Evolutionary conservation across 2,888 invertebrate species (phyloP).

Genomic region (Leptopilina drosophilae): DNA sequence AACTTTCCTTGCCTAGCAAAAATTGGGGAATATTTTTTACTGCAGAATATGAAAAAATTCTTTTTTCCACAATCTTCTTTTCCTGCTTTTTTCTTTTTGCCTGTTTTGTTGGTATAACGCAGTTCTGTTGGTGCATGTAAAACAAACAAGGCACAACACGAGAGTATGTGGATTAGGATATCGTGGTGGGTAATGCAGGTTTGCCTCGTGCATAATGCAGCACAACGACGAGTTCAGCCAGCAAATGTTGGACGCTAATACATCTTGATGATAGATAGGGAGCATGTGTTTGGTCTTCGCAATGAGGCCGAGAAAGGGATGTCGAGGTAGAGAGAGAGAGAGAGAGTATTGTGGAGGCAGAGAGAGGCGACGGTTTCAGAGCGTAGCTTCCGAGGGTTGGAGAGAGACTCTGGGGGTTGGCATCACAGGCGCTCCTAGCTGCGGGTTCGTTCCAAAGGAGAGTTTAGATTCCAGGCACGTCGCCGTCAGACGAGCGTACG

Average conservation of each 20-base stretch:
- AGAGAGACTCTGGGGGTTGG: constrained; percentile 61
- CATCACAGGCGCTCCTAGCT: constrained; percentile 41
- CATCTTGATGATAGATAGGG: constrained; percentile 77
- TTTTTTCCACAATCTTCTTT: no score
- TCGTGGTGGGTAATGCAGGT: constrained; percentile 56
- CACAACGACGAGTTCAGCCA: constrained; percentile 71
- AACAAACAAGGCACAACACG: constrained; percentile 48
- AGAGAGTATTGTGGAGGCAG: constrained; percentile 56
- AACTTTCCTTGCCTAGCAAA: no score
- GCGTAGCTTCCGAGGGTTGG: constrained; percentile 44
- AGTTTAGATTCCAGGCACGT: constrained; percentile 74
- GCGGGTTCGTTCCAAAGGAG: constrained; percentile 60
- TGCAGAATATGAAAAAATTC: no score
- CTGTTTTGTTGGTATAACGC: no score
- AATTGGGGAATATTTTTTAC: no score
- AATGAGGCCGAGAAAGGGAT: constrained; percentile 70
- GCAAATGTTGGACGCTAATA: constrained; percentile 76
- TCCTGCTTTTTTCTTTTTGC: no score
- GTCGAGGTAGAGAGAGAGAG: constrained; percentile 59
- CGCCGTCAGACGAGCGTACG: constrained; percentile 77
- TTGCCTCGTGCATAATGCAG: constrained; percentile 75
- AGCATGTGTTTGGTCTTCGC: constrained; percentile 75
- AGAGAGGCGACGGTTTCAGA: constrained; percentile 46
- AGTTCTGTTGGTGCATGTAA: constrained; percentile 49
- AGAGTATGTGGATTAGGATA: constrained; percentile 51